phyloP scores from a whole-genome alignment of 1,140 invertebrate genomes.

The Coptotermes formosanus region DNA sequence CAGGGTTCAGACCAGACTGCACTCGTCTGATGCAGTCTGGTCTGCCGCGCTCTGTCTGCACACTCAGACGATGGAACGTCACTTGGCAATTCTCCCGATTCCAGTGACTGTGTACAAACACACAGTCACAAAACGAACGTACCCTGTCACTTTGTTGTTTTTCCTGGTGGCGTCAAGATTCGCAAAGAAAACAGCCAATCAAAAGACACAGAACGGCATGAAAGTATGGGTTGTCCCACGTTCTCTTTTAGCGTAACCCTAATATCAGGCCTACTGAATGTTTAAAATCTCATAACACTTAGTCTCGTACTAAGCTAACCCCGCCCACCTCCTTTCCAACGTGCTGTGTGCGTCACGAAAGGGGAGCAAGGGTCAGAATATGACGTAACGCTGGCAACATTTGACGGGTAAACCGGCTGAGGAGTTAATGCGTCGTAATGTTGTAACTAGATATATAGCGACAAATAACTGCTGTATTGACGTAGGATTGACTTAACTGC shows the following conservation, averaged over 20 bases:
- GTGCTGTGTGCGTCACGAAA: not conserved
- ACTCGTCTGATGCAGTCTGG: too few relatives aligned
- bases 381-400: not conserved
- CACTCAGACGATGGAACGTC: too few relatives aligned
- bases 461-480: too few relatives aligned
- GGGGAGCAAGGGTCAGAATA: not conserved
- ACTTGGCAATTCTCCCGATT: not conserved
- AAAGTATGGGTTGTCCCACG: not conserved
- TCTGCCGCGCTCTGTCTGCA: too few relatives aligned
- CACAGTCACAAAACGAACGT: not conserved
- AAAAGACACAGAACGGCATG: not conserved
- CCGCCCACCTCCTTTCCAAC: not conserved
- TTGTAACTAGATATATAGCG: too few relatives aligned
- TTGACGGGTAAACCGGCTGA: not conserved
- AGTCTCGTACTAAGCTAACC: not conserved
- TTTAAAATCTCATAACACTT: slow-evolving; percentile 19
- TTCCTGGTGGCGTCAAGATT: not conserved
- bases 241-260: not conserved
- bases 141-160: not conserved
- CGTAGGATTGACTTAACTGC: too few relatives aligned
- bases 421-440: not conserved
- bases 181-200: not conserved
- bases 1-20: too few relatives aligned
- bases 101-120: not conserved
- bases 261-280: not conserved